These are phyloP conservation scores for Acronicta leporina DNA, from an alignment of 2,888 invertebrate genomes.

Conservation along the genomic window DNA sequence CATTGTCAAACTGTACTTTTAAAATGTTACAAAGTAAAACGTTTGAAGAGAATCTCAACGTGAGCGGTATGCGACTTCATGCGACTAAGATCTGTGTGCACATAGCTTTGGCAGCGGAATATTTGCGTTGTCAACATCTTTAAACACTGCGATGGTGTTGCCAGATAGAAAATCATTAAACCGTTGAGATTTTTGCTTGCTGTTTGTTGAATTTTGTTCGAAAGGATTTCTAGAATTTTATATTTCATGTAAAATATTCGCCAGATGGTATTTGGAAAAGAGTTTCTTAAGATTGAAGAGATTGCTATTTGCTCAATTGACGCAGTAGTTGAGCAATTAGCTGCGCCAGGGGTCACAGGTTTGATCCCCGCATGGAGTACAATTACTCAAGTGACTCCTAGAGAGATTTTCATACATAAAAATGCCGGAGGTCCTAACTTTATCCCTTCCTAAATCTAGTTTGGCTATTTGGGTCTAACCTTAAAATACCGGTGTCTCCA, in stretches of 20 bases:
- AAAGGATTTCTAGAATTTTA: too few species aligned
- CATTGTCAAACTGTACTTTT: background rate
- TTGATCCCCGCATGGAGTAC: too few species aligned
- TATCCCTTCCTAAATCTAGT: too few species aligned
- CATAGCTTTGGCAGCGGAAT: constrained; percentile 28
- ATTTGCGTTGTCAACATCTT: constrained; percentile 49
- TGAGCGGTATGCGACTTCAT: constrained; percentile 6
- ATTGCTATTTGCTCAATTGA: too few species aligned
- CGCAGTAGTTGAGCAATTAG: too few species aligned
- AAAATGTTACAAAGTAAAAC: constrained; percentile 3
- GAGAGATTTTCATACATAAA: too few species aligned
- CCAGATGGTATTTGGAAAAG: too few species aligned
- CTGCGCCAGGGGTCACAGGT: too few species aligned
- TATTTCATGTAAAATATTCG: too few species aligned
- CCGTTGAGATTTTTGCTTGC: background rate
- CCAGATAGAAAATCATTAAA: constrained; percentile 18
- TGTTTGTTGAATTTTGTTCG: background rate
- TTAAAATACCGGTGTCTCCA: constrained; percentile 48
- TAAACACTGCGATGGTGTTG: constrained; percentile 32
- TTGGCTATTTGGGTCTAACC: constrained; percentile 24
- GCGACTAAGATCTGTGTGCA: constrained; percentile 3
- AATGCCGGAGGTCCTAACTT: too few species aligned
- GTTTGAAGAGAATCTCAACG: constrained; percentile 12
- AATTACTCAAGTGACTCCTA: too few species aligned
- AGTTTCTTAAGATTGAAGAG: too few species aligned